Base-by-base conservation (phyloP, 2,113 vertebrate species). In the Oreotrochilus melanogaster region DNA sequence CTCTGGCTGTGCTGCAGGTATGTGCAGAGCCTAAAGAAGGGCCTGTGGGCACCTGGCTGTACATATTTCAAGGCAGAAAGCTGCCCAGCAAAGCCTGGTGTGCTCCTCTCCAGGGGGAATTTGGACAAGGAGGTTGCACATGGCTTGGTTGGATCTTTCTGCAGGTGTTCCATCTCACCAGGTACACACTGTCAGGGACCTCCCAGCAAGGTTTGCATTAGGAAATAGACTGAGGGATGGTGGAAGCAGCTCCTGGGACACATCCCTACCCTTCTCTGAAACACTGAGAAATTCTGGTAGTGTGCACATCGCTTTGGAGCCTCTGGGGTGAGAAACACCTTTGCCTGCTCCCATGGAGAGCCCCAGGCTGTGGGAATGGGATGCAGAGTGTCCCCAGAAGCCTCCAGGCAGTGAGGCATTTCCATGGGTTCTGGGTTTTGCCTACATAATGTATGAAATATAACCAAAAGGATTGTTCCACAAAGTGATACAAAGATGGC, bases 191-290 rank as follows among this genome's bases (percentile, higher is more conserved):
- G 53, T 47, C 28, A 24, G 42, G 54, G 45, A 42, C 33, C 51
- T 78, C 57, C 78, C 43, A 16, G 9, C 14, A 1, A 7, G 57
- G 7, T 56, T 91, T 74, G 22, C 48, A 54, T 47, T 47, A 51
- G 51, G 25, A 18, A 51, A 37, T 50, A 5, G 0, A 0, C 25
- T 91, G 35, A 31, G 19, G 1, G 1, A 5, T 2, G 5, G 22
- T 58, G 25, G 69, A 80, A 78, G 60, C 60, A 66, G 51, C 80
- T 83, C n/a, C 31, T 53, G 48, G 48, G 16, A 27, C 11, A 3
- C 0, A 0, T 80, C 43, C 37, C 51, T 56, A 45, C 22, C 24
- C 50, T 66, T 50, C 50, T 50, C 30, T 48, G 75, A 76, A 90
- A 43, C 11, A 18, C 47, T 31, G 35, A 60, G 66, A 39, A 43